Evolutionary conservation across 2,113 vertebrate genomes (phyloP).

Genomic region (Nerophis lumbriciformis): DNA sequence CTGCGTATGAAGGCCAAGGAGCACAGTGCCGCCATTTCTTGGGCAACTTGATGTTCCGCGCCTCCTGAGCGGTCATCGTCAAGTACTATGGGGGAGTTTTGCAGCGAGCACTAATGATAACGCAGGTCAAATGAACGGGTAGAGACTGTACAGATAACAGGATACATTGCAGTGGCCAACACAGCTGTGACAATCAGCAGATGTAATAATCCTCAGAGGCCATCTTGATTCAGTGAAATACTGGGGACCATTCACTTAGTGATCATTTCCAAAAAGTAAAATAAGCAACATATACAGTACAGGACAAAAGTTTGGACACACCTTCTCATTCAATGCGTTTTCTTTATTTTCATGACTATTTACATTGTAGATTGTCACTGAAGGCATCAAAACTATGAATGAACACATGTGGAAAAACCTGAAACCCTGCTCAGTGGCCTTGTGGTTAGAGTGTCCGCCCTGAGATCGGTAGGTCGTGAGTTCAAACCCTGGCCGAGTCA

Average conservation of each 20-base stretch:
- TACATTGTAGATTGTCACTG: too few relatives aligned
- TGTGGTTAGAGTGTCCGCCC: too few relatives aligned
- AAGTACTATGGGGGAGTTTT: conserved; percentile 43
- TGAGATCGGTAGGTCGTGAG: too few relatives aligned
- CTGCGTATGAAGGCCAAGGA: conserved; percentile 96
- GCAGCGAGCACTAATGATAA: conserved; percentile 63
- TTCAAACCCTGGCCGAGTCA: too few relatives aligned
- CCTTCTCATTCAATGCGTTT: too few relatives aligned
- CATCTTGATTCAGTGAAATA: conserved; percentile 35
- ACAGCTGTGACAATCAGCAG: conserved; percentile 56
- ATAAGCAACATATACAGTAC: too few relatives aligned
- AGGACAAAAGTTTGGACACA: too few relatives aligned
- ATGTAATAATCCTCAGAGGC: conserved; percentile 24
- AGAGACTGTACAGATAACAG: conserved; percentile 52
- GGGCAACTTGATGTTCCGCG: conserved; percentile 85
- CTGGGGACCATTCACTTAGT: conserved; percentile 36
- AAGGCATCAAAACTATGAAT: too few relatives aligned
- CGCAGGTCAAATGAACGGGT: conserved; percentile 56
- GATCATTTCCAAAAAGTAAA: neutral
- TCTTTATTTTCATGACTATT: too few relatives aligned
- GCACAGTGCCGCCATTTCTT: conserved; percentile 96
- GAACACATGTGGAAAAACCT: too few relatives aligned
- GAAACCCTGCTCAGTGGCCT: too few relatives aligned
- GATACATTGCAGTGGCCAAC: conserved; percentile 37
- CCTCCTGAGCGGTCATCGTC: conserved; percentile 33